Percentiles rank a stretch among this genome's conserved stretches.
phyloP scores from a whole-genome alignment of 37 sponge, comb jelly and placozoan genomes.

The Chondrilla cf. caribensis region DNA sequence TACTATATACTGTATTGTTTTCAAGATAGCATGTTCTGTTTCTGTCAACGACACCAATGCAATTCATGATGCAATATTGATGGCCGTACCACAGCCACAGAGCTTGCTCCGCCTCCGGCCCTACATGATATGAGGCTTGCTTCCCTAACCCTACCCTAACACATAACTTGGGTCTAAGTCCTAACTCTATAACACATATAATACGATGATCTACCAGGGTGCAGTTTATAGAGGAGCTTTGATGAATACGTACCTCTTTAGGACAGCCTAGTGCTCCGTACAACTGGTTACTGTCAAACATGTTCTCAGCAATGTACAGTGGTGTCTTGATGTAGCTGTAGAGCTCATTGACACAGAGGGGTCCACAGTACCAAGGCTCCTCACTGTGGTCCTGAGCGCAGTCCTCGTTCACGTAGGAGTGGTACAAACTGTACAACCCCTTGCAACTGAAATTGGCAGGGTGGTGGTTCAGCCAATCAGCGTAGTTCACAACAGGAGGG shows the following conservation, averaged over 20 bases:
- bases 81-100: too few species aligned
- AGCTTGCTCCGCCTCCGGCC: too few species aligned
- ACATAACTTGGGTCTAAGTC: too few species aligned
- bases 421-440: conserved; percentile 15
- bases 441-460: conserved; percentile 1
- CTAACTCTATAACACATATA: too few species aligned
- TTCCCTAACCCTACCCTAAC: too few species aligned
- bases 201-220: too few species aligned
- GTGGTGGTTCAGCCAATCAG: conserved; percentile 2
- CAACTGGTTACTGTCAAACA: conserved; percentile 38
- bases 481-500: conserved; percentile 16
- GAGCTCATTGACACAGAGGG: conserved; percentile 8
- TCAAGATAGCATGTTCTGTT: too few species aligned
- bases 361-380: conserved; percentile 34
- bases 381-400: conserved; percentile 3
- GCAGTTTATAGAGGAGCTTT: too few species aligned
- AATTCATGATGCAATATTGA: too few species aligned
- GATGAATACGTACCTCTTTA: not conserved
- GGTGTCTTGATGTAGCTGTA: conserved; percentile 30
- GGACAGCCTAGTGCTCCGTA: conserved; percentile 27
- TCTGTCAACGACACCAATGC: too few species aligned
- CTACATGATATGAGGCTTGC: too few species aligned
- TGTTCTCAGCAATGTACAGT: conserved; percentile 38
- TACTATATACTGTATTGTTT: too few species aligned
- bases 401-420: conserved; percentile 10